Evolutionary conservation across 2,888 invertebrate species (phyloP), one percentile per base, ranked within the genome.

Genomic region (Rugalucina vietnamica): DNA sequence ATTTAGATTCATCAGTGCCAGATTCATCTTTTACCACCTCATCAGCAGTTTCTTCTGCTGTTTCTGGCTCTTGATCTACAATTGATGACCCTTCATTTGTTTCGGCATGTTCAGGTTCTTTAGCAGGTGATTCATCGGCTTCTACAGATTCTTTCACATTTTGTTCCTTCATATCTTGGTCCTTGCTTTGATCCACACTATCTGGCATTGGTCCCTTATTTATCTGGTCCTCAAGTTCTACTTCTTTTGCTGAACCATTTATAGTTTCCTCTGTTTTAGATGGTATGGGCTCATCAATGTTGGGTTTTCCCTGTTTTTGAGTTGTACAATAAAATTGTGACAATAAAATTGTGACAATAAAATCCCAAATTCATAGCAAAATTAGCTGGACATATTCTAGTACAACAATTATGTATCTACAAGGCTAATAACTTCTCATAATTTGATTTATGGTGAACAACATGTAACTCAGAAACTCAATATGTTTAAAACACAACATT

Each of bases 131-230:
- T n/a, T n/a, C n/a, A n/a, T n/a, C n/a, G n/a, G n/a, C n/a, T n/a
- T n/a, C n/a, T n/a, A n/a, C n/a, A n/a, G n/a, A n/a, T n/a, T n/a
- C 24, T 4, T 60, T 34, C 8, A 34, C 18, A 34, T 65, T 34
- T 65, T 65, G 65, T 27, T 78, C 79, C 65, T 74, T 50, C 32
- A 43, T n/a, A 24, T 29, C 78, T 70, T 75, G 70, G n/a, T 74
- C 79, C 37, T 29, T 54, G 24, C 54, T 50, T 27, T 70, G 24
- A 37, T 50, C 36, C 12, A 72, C 32, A 3, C 49, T 37, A 32
- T 79, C 60, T 39, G 37, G 36, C 1, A 43, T 34, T 29, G 65
- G 73, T 73, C 72, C 50, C 73, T 73, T 32, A 29, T 73, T 21
- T 34, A 21, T 34, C 34, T 65, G 65, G 65, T 65, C 65, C 65